Evolutionary conservation across 2,113 vertebrate genomes (phyloP).

Genomic region (Gyps fulvus): DNA sequence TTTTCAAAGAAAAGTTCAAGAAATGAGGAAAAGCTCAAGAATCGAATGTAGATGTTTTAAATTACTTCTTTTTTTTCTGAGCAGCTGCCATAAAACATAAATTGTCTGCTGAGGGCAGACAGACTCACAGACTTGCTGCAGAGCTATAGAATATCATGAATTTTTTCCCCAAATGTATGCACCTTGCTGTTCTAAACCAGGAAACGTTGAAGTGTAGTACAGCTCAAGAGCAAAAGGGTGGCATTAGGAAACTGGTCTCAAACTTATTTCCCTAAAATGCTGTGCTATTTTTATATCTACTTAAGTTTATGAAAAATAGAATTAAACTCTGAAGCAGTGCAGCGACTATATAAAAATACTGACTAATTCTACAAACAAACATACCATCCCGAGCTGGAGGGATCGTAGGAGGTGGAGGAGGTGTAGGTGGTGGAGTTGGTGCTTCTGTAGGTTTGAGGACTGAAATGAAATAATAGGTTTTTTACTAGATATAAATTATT

Average conservation of each 20-base stretch:
- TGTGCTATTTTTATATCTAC: background rate
- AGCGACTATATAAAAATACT: background rate
- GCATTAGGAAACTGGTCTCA: background rate
- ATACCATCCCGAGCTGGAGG: slow-evolving; percentile 92
- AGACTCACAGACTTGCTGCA: background rate
- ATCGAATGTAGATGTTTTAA: background rate
- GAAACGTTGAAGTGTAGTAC: background rate
- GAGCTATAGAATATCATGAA: background rate
- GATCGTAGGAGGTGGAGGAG: slow-evolving; percentile 91
- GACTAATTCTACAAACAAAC: background rate
- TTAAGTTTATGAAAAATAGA: background rate
- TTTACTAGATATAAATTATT: background rate
- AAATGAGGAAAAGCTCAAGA: background rate
- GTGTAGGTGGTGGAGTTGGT: slow-evolving; percentile 88
- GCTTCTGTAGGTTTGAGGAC: slow-evolving; percentile 89
- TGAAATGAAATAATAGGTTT: slow-evolving; percentile 42
- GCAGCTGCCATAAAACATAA: background rate
- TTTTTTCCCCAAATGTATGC: background rate
- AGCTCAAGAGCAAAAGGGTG: background rate
- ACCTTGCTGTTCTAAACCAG: background rate
- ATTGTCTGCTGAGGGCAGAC: background rate
- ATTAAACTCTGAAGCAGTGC: background rate
- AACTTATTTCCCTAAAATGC: background rate
- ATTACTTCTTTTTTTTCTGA: background rate
- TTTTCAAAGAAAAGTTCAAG: background rate